Conservation (phyloP, 1,140 invertebrate species). For the Bombus soroeensis region DNA sequence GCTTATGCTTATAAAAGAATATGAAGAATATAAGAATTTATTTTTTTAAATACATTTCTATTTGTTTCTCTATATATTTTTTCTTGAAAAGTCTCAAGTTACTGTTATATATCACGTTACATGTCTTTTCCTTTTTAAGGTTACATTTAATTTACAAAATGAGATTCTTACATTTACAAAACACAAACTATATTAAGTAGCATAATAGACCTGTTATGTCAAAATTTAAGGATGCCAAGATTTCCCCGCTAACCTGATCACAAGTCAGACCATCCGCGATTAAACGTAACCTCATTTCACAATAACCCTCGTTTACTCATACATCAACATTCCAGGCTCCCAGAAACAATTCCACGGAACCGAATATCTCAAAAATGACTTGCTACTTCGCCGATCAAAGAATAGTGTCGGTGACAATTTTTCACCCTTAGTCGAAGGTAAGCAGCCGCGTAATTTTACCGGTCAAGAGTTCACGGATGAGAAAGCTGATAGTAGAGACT, state of each 20-base stretch:
- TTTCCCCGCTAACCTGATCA: not conserved
- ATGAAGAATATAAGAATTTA: no score
- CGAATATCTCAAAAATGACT: not conserved
- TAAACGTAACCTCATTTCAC: not conserved
- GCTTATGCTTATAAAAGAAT: no score
- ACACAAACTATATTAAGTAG: no score
- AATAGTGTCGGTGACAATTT: constrained; percentile 8
- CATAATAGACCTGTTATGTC: no score
- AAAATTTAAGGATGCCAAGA: not conserved
- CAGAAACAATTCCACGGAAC: not conserved
- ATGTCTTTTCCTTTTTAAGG: no score
- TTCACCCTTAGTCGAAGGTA: constrained; percentile 24
- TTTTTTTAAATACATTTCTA: no score
- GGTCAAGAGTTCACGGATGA: constrained; percentile 29
- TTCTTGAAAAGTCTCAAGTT: no score
- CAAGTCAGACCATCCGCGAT: not conserved
- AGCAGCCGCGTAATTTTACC: not conserved
- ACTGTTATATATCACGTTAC: no score
- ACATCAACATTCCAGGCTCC: constrained; percentile 41
- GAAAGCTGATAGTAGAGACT: constrained; percentile 19
- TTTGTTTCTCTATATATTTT: no score
- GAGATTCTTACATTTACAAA: no score
- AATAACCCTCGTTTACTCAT: not conserved
- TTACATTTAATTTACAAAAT: no score
- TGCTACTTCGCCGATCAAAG: not conserved